These are phyloP conservation scores for Micoletzkya japonica DNA, from an alignment of 2,888 invertebrate species.

Conservation along the genomic window DNA sequence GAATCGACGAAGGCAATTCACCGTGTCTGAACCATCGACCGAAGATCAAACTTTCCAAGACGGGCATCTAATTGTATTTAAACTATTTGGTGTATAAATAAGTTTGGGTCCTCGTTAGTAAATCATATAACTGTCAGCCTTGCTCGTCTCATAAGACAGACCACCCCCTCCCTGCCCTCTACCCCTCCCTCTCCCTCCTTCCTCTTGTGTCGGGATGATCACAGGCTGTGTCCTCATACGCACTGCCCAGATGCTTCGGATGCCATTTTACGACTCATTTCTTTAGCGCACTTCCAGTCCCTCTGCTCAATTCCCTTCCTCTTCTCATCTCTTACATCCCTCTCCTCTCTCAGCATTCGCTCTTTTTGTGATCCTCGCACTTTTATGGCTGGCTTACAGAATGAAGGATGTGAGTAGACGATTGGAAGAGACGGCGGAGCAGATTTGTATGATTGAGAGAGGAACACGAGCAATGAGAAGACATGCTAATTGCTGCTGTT, in stretches of 20 bases:
- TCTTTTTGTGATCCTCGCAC: too few species aligned
- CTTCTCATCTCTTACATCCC: constrained; percentile 1
- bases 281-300: too few species aligned
- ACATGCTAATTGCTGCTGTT: too few species aligned
- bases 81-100: not conserved
- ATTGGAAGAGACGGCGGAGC: too few species aligned
- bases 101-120: not conserved
- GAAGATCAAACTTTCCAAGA: constrained; percentile 43
- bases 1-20: constrained; percentile 48
- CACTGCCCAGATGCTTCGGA: too few species aligned
- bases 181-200: constrained; percentile 30
- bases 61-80: constrained; percentile 31
- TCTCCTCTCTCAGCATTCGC: too few species aligned
- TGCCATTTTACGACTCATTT: too few species aligned
- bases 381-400: too few species aligned
- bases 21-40: constrained; percentile 56
- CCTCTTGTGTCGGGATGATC: not conserved
- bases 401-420: too few species aligned
- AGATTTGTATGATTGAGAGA: too few species aligned
- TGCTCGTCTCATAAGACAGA: not conserved
- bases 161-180: constrained; percentile 29
- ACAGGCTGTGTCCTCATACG: not conserved
- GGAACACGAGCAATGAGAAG: too few species aligned
- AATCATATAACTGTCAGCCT: not conserved
- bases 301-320: too few species aligned